These are phyloP conservation scores for Meiosimyza platycephala DNA, from an alignment of 2,888 invertebrate genomes.

Conservation along the genomic window DNA sequence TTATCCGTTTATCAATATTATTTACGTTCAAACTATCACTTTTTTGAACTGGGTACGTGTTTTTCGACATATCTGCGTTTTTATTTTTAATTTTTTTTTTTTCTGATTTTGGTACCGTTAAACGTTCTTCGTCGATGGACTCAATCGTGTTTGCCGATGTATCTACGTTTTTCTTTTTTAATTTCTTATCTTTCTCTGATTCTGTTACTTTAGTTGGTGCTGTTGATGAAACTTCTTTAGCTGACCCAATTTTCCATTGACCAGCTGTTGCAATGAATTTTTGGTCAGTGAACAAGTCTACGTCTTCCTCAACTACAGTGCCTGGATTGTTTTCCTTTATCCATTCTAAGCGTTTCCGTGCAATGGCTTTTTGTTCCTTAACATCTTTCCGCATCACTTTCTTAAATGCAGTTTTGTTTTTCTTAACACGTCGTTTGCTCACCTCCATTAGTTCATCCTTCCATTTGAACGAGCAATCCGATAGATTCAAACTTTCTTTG, in stretches of 20 bases:
- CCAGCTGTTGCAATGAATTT: constrained; percentile 27
- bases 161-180: neutral
- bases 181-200: neutral
- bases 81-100: no score
- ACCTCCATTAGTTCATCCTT: constrained; percentile 53
- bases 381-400: constrained; percentile 51
- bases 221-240: neutral
- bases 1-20: neutral
- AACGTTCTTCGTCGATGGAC: no score
- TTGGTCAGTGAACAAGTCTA: neutral
- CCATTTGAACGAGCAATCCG: constrained; percentile 52
- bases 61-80: no score
- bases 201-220: neutral
- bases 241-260: constrained; percentile 35
- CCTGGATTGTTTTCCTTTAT: constrained; percentile 51
- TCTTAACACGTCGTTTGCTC: constrained; percentile 57
- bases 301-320: neutral
- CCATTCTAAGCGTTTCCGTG: constrained; percentile 58
- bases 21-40: no score
- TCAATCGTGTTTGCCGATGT: no score
- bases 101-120: no score
- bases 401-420: constrained; percentile 54
- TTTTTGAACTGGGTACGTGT: no score
- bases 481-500: constrained; percentile 49
- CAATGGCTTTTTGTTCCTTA: constrained; percentile 52